Evolutionary conservation across 1,140 invertebrate species (phyloP).

Genomic region (Branchinecta lynchi): DNA sequence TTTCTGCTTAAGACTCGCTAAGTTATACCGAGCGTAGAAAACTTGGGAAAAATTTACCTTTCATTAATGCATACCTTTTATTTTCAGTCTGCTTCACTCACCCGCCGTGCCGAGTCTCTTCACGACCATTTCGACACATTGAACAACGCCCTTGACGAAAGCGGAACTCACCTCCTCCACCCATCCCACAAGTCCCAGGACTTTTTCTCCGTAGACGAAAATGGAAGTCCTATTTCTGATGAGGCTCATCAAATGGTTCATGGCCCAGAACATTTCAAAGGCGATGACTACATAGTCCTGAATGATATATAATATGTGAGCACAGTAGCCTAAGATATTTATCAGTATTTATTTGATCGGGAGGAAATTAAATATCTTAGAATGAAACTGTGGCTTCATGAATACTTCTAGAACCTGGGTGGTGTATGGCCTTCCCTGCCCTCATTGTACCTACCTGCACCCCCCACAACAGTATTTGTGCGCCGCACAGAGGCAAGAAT

Average conservation of each 20-base stretch:
- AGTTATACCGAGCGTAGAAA: too few species aligned
- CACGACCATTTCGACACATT: neutral
- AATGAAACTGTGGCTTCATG: too few species aligned
- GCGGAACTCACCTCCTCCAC: neutral
- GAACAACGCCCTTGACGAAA: neutral
- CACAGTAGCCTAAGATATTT: neutral
- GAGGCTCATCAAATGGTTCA: neutral
- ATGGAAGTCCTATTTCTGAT: neutral
- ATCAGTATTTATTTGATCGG: neutral
- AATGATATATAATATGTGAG: neutral
- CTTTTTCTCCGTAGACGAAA: constrained; percentile 3
- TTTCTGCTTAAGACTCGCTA: too few species aligned
- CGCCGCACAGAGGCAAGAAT: too few species aligned
- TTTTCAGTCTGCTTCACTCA: neutral
- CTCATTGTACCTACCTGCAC: too few species aligned
- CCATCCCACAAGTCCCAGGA: neutral
- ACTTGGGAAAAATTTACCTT: too few species aligned
- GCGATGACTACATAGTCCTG: neutral
- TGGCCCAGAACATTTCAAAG: constrained; percentile 2
- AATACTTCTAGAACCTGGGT: too few species aligned
- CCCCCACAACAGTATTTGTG: too few species aligned
- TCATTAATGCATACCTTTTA: neutral
- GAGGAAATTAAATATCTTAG: too few species aligned
- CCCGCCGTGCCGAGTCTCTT: neutral
- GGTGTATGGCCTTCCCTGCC: too few species aligned